Percentiles rank a stretch among this genome's conserved stretches.
phyloP scores from a whole-genome alignment of 2,797 vertebrate species.

The Lagorchestes hirsutus region DNA sequence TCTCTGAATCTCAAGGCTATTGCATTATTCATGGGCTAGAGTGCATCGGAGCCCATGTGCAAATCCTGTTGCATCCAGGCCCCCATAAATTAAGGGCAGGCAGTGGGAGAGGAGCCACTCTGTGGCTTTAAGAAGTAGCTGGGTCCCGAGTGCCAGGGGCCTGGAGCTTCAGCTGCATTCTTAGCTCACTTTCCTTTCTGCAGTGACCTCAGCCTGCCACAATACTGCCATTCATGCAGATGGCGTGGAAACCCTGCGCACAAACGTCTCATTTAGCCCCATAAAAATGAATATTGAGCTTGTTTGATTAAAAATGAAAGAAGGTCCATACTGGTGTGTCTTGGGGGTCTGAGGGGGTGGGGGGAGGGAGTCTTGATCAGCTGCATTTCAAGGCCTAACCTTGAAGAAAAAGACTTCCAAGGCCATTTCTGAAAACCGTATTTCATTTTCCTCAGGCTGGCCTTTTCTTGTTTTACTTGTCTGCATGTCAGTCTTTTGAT shows the following conservation, averaged over 20 bases:
- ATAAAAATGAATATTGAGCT: slow-evolving; percentile 91
- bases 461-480: slow-evolving; percentile 9
- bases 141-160: slow-evolving; percentile 84
- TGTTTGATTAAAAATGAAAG: slow-evolving; percentile 87
- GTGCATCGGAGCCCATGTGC: slow-evolving; percentile 24
- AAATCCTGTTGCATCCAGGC: not conserved
- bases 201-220: slow-evolving; percentile 96
- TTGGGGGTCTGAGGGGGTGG: slow-evolving; percentile 55
- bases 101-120: slow-evolving; percentile 13
- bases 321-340: slow-evolving; percentile 81
- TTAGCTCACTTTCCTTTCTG: slow-evolving; percentile 94
- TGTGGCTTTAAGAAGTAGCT: slow-evolving; percentile 86
- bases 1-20: slow-evolving; percentile 10
- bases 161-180: slow-evolving; percentile 94
- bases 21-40: slow-evolving; percentile 66
- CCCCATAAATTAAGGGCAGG: slow-evolving; percentile 50
- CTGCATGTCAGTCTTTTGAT: slow-evolving; percentile 45
- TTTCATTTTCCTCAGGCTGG: not conserved
- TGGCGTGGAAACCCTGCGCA: slow-evolving; percentile 88
- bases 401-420: slow-evolving; percentile 45
- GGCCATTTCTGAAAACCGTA: slow-evolving; percentile 29
- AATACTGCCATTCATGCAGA: slow-evolving; percentile 98
- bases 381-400: slow-evolving; percentile 71
- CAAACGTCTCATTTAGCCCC: slow-evolving; percentile 94
- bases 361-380: slow-evolving; percentile 25